Percentiles rank a stretch among this genome's conserved stretches.
Evolutionary conservation across 92 coral and sea anemone genomes (phyloP).

Genomic region (Porites cylindrica): DNA sequence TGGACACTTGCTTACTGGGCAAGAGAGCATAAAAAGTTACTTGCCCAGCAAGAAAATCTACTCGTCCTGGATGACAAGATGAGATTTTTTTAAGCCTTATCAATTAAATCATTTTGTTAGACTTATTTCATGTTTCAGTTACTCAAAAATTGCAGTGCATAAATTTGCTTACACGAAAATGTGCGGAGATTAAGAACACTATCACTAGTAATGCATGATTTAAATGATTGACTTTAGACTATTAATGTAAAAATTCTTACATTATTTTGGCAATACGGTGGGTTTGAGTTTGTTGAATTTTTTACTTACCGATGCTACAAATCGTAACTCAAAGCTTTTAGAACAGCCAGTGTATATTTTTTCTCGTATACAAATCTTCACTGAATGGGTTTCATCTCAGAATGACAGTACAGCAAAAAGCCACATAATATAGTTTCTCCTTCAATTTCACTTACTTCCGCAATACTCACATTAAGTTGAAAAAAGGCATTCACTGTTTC

Average conservation of each 20-base stretch:
- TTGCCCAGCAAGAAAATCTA: no score
- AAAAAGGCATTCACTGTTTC: background rate
- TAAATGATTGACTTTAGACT: background rate
- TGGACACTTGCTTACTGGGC: no score
- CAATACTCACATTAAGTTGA: background rate
- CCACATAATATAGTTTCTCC: slow-evolving; percentile 36
- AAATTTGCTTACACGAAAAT: background rate
- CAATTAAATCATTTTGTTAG: no score
- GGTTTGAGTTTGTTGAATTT: slow-evolving; percentile 1
- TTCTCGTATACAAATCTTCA: slow-evolving; percentile 2
- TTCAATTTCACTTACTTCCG: background rate
- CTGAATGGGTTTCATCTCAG: slow-evolving; percentile 3
- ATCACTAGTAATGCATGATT: background rate
- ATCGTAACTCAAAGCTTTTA: background rate
- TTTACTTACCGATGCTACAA: slow-evolving; percentile 32
- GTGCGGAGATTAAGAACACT: background rate
- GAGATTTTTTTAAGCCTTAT: no score
- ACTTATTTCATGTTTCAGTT: no score
- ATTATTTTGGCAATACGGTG: background rate
- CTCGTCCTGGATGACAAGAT: no score
- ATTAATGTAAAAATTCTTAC: background rate
- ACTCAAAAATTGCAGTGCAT: background rate
- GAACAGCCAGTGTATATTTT: slow-evolving; percentile 16
- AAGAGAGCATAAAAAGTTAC: no score
- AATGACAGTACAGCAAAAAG: background rate